Evolutionary conservation across 2,888 invertebrate species (phyloP), one percentile per base, ranked within the genome.

Genomic region (Serrognathus titanus): DNA sequence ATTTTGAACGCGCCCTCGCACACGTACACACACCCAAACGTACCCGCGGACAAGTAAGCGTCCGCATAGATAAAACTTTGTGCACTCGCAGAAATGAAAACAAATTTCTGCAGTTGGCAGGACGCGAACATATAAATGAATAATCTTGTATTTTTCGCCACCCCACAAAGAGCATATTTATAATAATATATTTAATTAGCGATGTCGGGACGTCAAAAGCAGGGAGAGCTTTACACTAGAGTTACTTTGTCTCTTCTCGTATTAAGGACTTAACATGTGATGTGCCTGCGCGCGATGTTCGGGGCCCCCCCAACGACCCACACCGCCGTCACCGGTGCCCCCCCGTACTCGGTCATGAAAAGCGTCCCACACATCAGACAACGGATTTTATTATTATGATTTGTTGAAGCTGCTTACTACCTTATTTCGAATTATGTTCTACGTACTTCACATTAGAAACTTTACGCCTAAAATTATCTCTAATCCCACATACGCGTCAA

Each of bases 101-200:
- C 43, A 43, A 43, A 43, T 43, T 43, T 43, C 49, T 49, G 49
- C 49, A 49, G 49, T 49, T 49, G 49, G 37, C 49, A 49, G 37
- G 16, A 49, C 12, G 35, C 35, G 36, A 20, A 16, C 36, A 43
- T 35, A 68, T 68, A 70, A 71, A 72, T 68, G 71, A 70, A 71
- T 70, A 71, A 70, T 72, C 71, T 71, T 71, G 71, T 71, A 71
- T 72, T 71, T 73, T 71, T 71, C 62, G 47, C 66, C 66, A 60
- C 61, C 63, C 45, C 46, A 69, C 66, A 69, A 69, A 70, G 67
- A 66, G 66, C 72, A 71, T 73, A 74, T 73, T 74, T 74, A 74
- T 74, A 73, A 73, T 74, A 74, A 74, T 74, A 74, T 74, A 73
- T 74, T 73, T 74, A 74, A 74, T 74, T 74, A 74, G 72, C 67